Percentiles rank a stretch among this genome's conserved stretches.
These are phyloP conservation scores for Phrynosoma platyrhinos DNA, from an alignment of 2,113 vertebrate genomes.

Conservation along the genomic window DNA sequence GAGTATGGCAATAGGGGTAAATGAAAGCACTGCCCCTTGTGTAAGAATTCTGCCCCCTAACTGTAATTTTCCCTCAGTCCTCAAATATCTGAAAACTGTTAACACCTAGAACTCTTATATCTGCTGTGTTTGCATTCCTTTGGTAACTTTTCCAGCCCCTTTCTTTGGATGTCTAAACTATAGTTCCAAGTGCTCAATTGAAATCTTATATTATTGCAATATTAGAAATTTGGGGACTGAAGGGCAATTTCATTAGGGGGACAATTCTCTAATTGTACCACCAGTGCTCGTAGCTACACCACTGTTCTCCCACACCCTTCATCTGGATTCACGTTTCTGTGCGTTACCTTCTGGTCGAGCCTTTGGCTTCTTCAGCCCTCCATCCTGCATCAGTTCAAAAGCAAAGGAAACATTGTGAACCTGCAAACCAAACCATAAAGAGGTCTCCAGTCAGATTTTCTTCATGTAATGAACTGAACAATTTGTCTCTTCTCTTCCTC, in stretches of 20 bases:
- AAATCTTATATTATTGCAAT: no score
- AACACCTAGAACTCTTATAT: no score
- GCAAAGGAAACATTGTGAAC: conserved; percentile 96
- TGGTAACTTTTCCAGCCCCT: no score
- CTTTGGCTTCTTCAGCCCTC: conserved; percentile 94
- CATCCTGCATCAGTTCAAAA: conserved; percentile 97
- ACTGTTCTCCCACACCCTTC: background rate
- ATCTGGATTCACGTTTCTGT: background rate
- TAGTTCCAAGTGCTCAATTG: no score
- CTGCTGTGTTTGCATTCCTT: no score
- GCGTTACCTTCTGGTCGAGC: conserved; percentile 92
- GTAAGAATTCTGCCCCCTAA: no score
- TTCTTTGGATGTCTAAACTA: no score
- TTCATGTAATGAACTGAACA: rapidly evolving
- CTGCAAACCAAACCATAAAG: conserved; percentile 67
- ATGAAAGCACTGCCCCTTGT: no score
- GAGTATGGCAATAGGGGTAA: no score
- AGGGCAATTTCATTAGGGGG: background rate
- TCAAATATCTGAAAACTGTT: no score
- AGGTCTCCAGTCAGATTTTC: conserved; percentile 1
- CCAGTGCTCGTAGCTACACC: background rate
- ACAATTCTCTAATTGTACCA: background rate
- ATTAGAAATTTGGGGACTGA: no score
- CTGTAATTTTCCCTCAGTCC: no score
- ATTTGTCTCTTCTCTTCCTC: background rate